These are phyloP conservation scores for Pygoscelis antarcticus DNA, from an alignment of 2,113 vertebrate species.

Conservation along the genomic window DNA sequence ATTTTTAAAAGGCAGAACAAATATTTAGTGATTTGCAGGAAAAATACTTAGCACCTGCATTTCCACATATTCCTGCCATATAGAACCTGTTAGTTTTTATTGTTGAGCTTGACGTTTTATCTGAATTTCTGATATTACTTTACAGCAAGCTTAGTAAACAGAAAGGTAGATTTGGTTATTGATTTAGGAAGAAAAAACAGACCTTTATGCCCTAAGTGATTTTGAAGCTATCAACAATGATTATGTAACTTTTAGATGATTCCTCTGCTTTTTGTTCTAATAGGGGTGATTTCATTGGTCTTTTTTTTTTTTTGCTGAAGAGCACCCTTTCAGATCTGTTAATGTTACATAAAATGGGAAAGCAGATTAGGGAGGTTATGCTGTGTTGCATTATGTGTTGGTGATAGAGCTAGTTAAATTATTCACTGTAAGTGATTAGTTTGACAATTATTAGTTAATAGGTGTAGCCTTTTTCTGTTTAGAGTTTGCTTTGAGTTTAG, in stretches of 20 bases:
- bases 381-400: not conserved
- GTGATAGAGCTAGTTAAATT: not conserved
- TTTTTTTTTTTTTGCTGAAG: not conserved
- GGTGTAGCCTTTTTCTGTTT: not conserved
- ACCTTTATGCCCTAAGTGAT: not conserved
- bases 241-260: not conserved
- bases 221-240: not conserved
- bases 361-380: not conserved
- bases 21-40: not conserved
- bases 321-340: not conserved
- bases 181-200: not conserved
- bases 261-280: not conserved
- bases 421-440: not conserved
- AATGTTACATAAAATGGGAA: constrained; percentile 12
- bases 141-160: not conserved
- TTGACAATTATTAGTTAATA: not conserved
- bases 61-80: not conserved
- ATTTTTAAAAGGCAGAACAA: not conserved
- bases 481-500: not conserved
- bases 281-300: not conserved
- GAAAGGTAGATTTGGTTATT: not conserved
- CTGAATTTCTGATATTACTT: constrained; percentile 1
- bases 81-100: not conserved
- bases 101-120: not conserved
- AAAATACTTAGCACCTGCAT: not conserved